Base-by-base conservation (phyloP, 2,113 vertebrate genomes). In the Forbesichthys papilliferus region DNA sequence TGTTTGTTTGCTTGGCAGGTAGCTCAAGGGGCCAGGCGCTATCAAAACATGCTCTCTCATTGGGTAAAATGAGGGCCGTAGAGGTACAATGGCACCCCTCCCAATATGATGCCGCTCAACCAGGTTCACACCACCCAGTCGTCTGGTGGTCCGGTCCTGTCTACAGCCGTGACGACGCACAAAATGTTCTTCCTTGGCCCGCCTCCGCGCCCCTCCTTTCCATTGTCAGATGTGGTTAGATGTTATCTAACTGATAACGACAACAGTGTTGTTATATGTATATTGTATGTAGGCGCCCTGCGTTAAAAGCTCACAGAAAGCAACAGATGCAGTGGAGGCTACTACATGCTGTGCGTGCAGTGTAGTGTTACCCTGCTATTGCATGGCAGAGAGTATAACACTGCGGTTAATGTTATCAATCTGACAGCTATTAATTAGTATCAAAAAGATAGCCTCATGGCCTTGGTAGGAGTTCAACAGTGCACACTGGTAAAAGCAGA, bases 401-500 rank as follows among this genome's bases (percentile, higher is more conserved):
- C 16, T 16, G 16, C 16, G 16, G 16, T 16, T 16, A 16, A 16
- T 16, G 16, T 16, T 16, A 16, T 16, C 16, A 16, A 16, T 16
- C 16, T 16, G 16, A 16, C 16, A 16, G 16, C 16, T 16, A 16
- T 16, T 16, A 16, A 16, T 16, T 16, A 16, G 16, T 16, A 16
- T 16, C 16, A 16, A 16, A 16, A 16, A 16, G 16, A 16, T 16
- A 0, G 16, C 16, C 16, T 16, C 16, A 16, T 16, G 65, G 55
- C 52, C 48, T 71, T 68, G 48, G 68, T 64, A 69, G 59, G 58
- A 72, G 73, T 77, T 73, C 48, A 64, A 67, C 64, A 56, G 48
- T 13, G 9, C 66, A 76, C 60, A 65, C 57, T 48, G 77, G 79
- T 76, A 71, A 65, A 84, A 84, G 83, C 74, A 64, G 65, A 82